A percentile compares a stretch with the other conserved stretches of the same genome.
Evolutionary conservation across 2,797 vertebrate species (phyloP).

Genomic region (Danio jaintianensis): DNA sequence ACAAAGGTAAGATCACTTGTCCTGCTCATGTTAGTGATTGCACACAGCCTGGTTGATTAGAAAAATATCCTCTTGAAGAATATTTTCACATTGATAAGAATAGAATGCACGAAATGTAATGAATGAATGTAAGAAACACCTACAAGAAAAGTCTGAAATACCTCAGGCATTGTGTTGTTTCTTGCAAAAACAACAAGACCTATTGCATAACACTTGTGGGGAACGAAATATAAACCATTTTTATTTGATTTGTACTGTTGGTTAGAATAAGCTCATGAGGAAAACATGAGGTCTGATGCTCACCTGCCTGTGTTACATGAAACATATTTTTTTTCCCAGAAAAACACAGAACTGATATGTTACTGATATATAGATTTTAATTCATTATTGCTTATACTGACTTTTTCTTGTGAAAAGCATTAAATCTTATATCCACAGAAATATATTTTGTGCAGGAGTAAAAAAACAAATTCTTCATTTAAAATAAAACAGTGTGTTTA

Average conservation of each 20-base stretch:
- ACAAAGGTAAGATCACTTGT: neutral
- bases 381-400: too few species aligned
- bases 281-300: neutral
- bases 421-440: neutral
- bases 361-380: neutral
- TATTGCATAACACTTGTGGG: neutral
- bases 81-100: neutral
- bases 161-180: neutral
- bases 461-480: too few species aligned
- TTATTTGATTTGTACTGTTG: neutral
- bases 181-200: neutral
- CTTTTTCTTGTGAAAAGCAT: too few species aligned
- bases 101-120: too few species aligned
- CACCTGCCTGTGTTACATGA: neutral
- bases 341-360: neutral
- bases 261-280: neutral
- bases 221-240: neutral
- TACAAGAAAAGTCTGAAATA: neutral
- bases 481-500: too few species aligned
- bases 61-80: neutral
- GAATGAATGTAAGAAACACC: neutral
- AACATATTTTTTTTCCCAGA: neutral
- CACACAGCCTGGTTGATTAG: conserved; percentile 7
- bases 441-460: too few species aligned
- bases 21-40: neutral